phyloP scores from a whole-genome alignment of 2,113 vertebrate species.

The Eidolon helvum region DNA sequence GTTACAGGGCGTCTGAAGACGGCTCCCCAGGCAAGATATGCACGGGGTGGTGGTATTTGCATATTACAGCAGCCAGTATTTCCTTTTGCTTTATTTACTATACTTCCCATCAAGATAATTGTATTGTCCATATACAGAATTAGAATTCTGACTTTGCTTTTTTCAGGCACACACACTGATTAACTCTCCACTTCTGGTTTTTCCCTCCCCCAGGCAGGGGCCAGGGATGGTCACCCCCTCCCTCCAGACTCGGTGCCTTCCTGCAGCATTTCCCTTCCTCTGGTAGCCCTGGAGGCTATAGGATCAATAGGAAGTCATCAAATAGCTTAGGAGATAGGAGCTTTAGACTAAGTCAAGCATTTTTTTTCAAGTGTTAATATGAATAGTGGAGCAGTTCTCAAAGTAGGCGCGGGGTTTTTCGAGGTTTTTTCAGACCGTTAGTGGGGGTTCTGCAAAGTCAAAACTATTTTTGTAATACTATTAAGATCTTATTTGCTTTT shows the following conservation, averaged over 20 bases:
- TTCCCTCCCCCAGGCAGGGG: background rate
- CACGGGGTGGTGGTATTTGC: background rate
- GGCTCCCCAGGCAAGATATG: rapidly evolving
- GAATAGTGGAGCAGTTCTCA: background rate
- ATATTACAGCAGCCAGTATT: background rate
- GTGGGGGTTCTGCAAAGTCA: background rate
- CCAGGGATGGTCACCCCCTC: background rate
- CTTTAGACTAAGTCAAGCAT: background rate
- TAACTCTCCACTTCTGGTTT: background rate
- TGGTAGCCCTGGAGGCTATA: background rate
- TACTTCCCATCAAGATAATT: background rate
- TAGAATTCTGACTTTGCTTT: background rate
- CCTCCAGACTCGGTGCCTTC: background rate
- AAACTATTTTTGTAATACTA: background rate
- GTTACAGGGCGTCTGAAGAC: background rate
- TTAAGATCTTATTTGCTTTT: background rate
- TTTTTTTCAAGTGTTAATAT: background rate
- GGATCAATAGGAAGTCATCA: background rate
- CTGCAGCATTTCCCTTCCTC: background rate
- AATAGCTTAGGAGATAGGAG: background rate
- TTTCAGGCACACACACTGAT: background rate
- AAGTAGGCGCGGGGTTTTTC: background rate
- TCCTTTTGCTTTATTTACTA: background rate
- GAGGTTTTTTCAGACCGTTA: background rate
- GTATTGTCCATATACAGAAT: background rate